Base-by-base conservation (phyloP, 2,888 invertebrate species). In the Trissonchulus sp. region DNA sequence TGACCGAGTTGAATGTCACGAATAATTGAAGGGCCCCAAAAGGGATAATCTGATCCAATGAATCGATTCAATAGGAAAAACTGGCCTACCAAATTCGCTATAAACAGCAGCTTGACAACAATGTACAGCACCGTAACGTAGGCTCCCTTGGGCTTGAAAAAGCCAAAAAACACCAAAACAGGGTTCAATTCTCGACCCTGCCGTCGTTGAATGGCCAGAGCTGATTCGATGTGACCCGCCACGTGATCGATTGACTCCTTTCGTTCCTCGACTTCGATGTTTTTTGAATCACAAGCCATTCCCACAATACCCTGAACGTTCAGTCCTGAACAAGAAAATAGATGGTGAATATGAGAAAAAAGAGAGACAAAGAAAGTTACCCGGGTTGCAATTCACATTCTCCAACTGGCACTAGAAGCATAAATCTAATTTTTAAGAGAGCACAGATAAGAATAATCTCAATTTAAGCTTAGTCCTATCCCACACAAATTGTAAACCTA, bases 311-410 rank as follows among this genome's bases (percentile, higher is more conserved):
- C 69, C 36, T 72, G 28, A 15, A 74, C 74, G 36, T 74, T 72
- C 23, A 74, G n/a, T 3, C 74, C 74, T 74, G 37, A 28, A 73
- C 8, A n/a, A n/a, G n/a, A n/a, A n/a, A n/a, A n/a, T n/a, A n/a
- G n/a, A n/a, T n/a, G n/a, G n/a, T n/a, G n/a, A n/a, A n/a, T n/a
- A n/a, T n/a, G n/a, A n/a, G n/a, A n/a, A n/a, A n/a, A n/a, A n/a
- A n/a, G n/a, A n/a, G n/a, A n/a, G n/a, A n/a, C n/a, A n/a, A n/a
- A n/a, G n/a, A n/a, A n/a, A n/a, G n/a, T n/a, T n/a, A n/a, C n/a
- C n/a, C n/a, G n/a, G n/a, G n/a, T n/a, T n/a, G n/a, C n/a, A n/a
- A n/a, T n/a, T n/a, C n/a, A n/a, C n/a, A n/a, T n/a, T n/a, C n/a
- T n/a, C n/a, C n/a, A n/a, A n/a, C n/a, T n/a, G n/a, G n/a, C n/a